These are phyloP conservation scores for Bombus breviceps DNA, from an alignment of 1,140 invertebrate species.

Conservation along the genomic window DNA sequence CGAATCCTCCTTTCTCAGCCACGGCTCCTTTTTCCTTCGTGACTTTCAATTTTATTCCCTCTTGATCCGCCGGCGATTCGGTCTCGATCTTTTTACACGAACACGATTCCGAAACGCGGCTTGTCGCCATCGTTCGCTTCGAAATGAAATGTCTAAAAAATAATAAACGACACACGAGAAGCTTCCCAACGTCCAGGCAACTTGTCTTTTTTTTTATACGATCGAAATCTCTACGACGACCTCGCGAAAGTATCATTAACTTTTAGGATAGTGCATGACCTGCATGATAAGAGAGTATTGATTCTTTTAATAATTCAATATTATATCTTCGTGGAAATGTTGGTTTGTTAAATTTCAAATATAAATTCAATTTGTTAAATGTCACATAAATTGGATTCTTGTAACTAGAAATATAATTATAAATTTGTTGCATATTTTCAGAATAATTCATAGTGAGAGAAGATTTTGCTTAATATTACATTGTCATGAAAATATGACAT, in stretches of 20 bases:
- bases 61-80: not conserved
- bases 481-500: too few species aligned
- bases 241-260: not conserved
- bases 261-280: not conserved
- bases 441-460: too few species aligned
- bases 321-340: not conserved
- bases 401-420: too few species aligned
- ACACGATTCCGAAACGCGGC: not conserved
- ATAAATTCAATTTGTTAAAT: too few species aligned
- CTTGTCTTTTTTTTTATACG: not conserved
- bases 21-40: constrained; percentile 12
- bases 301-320: not conserved
- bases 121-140: not conserved
- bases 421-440: too few species aligned
- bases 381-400: too few species aligned
- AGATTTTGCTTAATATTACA: too few species aligned
- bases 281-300: not conserved
- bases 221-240: not conserved
- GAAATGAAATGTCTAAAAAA: constrained; percentile 26
- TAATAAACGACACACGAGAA: not conserved
- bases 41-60: constrained; percentile 48
- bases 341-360: not conserved
- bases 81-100: not conserved
- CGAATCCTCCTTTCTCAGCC: constrained; percentile 24
- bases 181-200: not conserved